phyloP scores from a whole-genome alignment of 2,888 invertebrate genomes.

The Hypomecis atomaria region DNA sequence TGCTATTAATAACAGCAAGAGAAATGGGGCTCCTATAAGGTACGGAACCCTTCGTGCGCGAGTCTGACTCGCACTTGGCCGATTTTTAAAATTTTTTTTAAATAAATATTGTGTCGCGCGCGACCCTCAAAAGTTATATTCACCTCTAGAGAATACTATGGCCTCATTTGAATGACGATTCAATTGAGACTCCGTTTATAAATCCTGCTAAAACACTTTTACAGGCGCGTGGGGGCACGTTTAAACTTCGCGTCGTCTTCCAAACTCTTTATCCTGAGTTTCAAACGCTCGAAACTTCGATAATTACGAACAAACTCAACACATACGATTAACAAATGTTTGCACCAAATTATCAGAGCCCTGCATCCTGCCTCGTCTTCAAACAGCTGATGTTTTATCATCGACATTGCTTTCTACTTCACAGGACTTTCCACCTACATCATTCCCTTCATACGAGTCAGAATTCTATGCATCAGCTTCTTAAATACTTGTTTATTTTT shows the following conservation, averaged over 20 bases:
- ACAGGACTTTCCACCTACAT: slow-evolving; percentile 31
- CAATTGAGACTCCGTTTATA: slow-evolving; percentile 1
- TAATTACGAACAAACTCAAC: slow-evolving; percentile 34
- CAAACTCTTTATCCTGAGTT: slow-evolving; percentile 18
- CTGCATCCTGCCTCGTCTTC: slow-evolving; percentile 51
- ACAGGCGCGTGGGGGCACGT: slow-evolving; percentile 16
- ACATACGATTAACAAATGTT: slow-evolving; percentile 50
- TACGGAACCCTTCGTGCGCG: too few species aligned
- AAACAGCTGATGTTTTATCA: slow-evolving; percentile 63
- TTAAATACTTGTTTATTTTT: slow-evolving; percentile 54
- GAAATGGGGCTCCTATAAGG: too few species aligned
- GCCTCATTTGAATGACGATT: slow-evolving; percentile 4
- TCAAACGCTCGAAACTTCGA: slow-evolving; percentile 22
- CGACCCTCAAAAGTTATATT: too few species aligned
- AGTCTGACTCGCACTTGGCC: too few species aligned
- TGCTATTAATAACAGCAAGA: too few species aligned
- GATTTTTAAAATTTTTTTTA: too few species aligned
- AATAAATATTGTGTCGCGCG: too few species aligned
- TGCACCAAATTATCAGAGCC: slow-evolving; percentile 56
- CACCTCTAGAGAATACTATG: neutral
- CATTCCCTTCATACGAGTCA: slow-evolving; percentile 22
- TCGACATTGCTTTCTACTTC: slow-evolving; percentile 45
- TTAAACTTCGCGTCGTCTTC: slow-evolving; percentile 13
- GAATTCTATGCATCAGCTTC: slow-evolving; percentile 19
- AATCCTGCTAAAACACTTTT: slow-evolving; percentile 5